phyloP scores from a whole-genome alignment of 23 tunicate species.

The Trididemnum miniatum region DNA sequence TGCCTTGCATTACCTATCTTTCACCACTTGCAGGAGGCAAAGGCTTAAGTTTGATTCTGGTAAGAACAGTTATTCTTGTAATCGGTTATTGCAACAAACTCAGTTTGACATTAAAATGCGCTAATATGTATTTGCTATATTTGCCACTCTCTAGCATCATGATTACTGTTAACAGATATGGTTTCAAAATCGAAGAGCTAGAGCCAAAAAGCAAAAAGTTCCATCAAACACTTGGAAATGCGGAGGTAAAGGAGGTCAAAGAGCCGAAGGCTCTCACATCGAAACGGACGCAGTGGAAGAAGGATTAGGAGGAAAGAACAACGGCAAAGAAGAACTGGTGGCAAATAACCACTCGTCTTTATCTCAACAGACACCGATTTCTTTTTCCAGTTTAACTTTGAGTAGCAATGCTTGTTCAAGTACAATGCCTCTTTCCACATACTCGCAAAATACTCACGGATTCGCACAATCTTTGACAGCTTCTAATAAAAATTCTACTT shows the following conservation, averaged over 20 bases:
- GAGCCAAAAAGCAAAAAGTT: slow-evolving; percentile 67
- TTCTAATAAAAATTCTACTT: not conserved
- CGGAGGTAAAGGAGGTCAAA: not conserved
- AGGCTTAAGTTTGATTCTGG: too few relatives aligned
- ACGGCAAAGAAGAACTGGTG: not conserved
- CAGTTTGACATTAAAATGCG: too few relatives aligned
- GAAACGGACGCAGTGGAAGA: not conserved
- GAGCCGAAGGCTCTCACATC: not conserved
- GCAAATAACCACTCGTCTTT: not conserved
- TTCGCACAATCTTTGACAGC: not conserved
- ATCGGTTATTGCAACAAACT: too few relatives aligned
- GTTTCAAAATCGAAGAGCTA: slow-evolving; percentile 91
- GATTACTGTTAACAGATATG: too few relatives aligned
- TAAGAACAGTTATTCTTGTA: too few relatives aligned
- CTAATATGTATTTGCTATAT: too few relatives aligned
- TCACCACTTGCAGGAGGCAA: too few relatives aligned
- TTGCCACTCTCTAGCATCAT: too few relatives aligned
- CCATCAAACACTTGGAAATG: slow-evolving; percentile 2
- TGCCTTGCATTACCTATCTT: too few relatives aligned
- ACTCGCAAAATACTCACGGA: not conserved
- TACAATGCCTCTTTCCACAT: not conserved
- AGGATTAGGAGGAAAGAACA: not conserved
- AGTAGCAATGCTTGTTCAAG: not conserved
- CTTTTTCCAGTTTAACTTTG: not conserved
- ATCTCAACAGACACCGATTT: not conserved